Evolutionary conservation across 2,888 invertebrate species (phyloP), one percentile per base, ranked within the genome.

Genomic region (Unio pictorum): DNA sequence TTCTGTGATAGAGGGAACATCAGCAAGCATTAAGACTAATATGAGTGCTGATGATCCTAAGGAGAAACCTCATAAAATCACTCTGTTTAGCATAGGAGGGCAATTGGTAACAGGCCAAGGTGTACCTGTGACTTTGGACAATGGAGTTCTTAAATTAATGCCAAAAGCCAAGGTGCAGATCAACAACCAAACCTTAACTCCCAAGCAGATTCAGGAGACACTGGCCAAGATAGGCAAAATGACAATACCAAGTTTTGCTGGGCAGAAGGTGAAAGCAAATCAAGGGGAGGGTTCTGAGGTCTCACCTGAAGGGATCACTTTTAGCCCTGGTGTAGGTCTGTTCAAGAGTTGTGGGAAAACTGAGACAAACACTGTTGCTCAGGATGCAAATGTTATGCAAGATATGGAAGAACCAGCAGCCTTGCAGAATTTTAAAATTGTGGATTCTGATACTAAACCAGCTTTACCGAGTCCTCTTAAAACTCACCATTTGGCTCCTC

Each of bases 31-130:
- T n/a, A 64, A 54, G 54, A 23, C 60, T 1, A 66, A 62, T 26
- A 18, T 70, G 28, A 64, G 58, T 1, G 59, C 63, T 26, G 68
- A 68, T 45, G 67, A 67, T 59, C 64, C 67, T 5, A 66, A 68
- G 45, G 45, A 57, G 23, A 61, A 55, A 18, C 60, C 64, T 54
- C 78, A 73, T 64, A 81, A 82, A 67, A 61, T 85, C 15, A 67
- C 85, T 34, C 67, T 87, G 63, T 84, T 81, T 67, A 85, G 81
- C 68, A 82, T 85, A 59, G 83, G 84, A 60, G 86, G 86, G 23
- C 84, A 87, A 78, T 73, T 87, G 64, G 81, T 86, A 56, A 86
- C 85, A n/a, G 79, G 84, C 3, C 83, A 83, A 68, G 86, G 85
- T 34, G 78, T 87, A 15, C 86, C 86, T 56, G 84, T 86, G 45